Evolutionary conservation across 2,113 vertebrate genomes (phyloP), one percentile per base, ranked within the genome.

Genomic region (Phaethornis superciliosus): DNA sequence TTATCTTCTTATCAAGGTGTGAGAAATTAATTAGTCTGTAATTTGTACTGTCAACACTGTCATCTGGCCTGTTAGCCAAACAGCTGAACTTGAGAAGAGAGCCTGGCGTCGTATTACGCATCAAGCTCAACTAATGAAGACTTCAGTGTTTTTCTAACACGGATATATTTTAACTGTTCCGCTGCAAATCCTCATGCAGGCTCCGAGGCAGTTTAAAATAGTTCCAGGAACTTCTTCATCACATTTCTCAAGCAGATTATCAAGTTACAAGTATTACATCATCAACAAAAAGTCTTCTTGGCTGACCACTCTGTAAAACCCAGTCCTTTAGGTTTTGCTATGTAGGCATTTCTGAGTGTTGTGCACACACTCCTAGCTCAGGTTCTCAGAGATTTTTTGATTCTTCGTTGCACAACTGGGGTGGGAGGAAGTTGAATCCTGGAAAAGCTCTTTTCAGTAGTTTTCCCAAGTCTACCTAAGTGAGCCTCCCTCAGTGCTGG

Each of bases 1-100:
- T 93, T 91, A 81, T 78, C 92, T 77, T 68, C 71, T 75, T 70
- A 87, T 80, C 76, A 89, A 95, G 77, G 80, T 76, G 74, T 82
- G 63, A 89, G 69, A 93, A 92, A 87, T 70, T 47, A 90, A 86
- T 92, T 90, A 90, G 64, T 75, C 44, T 49, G 68, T 84, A 81
- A 95, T 95, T 90, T 94, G 74, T 67, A 56, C 40, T 76, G 72
- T 86, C 77, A 90, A 69, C 85, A 75, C 30, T 26, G 42, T 42
- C 81, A 56, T 70, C 89, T 92, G 63, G 51, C 75, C 88, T 89
- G 22, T 76, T 83, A 56, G 37, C 71, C 49, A 35, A 60, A 78
- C 23, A 69, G 69, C 44, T 75, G 91, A 76, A n/a, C 35, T 33
- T 40, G 17, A 37, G 60, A 58, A 56, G 49, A 37, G 69, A 64